Evolutionary conservation across 2,888 invertebrate genomes (phyloP), one percentile per base, ranked within the genome.

Genomic region (Electrophaes corylata): DNA sequence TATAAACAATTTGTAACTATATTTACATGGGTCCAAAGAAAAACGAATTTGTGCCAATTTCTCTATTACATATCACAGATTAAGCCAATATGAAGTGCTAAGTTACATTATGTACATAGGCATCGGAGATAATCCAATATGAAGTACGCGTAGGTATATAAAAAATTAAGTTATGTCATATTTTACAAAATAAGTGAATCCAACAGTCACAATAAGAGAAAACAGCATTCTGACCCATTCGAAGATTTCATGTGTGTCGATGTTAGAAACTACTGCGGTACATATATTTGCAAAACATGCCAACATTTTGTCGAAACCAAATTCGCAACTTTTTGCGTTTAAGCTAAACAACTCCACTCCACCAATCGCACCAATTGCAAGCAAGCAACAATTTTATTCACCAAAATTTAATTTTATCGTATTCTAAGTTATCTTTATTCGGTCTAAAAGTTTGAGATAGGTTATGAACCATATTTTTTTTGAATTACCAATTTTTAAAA

Each of bases 61-160:
- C 66, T 81, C 76, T 80, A 82, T 79, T 75, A 76, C 78, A 79
- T 86, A 89, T 89, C 89, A 88, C 89, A 89, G 88, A 86, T 87
- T 79, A 88, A 88, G 89, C 88, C 86, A 84, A 86, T 84, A 81
- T 79, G 83, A 77, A 81, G 61, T 67, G 67, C 60, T 63, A 54
- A 64, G 60, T 63, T 57, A 57, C 50, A 59, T 60, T 67, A 61
- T 65, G 50, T 64, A 62, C 41, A 60, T 47, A 62, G 57, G 53
- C 57, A 18, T 56, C 44, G 37, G 50, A 53, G 44, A 41, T 53
- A 12, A 41, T 46, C 44, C 49, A 52, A 59, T 62, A 65, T 54
- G 46, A 60, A 58, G 54, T 51, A 46, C 19, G 40, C 49, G 16
- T 16, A 37, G 35, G 31, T 37, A 26, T 43, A 39, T 57, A 53